Evolutionary conservation across 2,888 invertebrate species (phyloP).

Genomic region (Agrilus mali): DNA sequence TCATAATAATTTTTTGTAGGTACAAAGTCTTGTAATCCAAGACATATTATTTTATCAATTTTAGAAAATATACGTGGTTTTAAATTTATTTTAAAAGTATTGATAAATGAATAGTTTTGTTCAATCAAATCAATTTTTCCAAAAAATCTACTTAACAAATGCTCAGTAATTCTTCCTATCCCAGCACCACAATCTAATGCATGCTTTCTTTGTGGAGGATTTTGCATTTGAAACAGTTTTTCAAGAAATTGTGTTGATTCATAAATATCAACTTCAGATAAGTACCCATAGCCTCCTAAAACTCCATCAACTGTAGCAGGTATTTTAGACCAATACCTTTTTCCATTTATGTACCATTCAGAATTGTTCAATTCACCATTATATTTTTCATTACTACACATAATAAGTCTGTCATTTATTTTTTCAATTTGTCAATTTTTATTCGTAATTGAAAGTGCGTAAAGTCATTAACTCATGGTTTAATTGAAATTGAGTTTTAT

Average conservation of each 20-base stretch:
- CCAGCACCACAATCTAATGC: constrained; percentile 96
- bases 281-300: constrained; percentile 82
- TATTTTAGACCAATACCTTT: constrained; percentile 71
- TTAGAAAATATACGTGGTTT: constrained; percentile 35
- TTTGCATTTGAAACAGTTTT: constrained; percentile 43
- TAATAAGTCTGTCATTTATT: no score
- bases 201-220: constrained; percentile 43
- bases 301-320: constrained; percentile 87
- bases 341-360: no score
- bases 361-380: no score
- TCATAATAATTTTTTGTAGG: constrained; percentile 67
- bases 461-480: no score
- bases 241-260: constrained; percentile 75
- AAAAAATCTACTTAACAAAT: constrained; percentile 69
- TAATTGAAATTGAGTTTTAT: no score
- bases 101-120: constrained; percentile 73
- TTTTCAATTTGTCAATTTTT: no score
- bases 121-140: constrained; percentile 81
- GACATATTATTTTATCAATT: constrained; percentile 54
- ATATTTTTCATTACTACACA: no score
- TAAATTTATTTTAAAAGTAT: constrained; percentile 51
- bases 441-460: no score
- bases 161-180: constrained; percentile 86
- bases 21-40: constrained; percentile 75
- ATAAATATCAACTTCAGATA: constrained; percentile 75